These are phyloP conservation scores for Protonibea diacanthus DNA, from an alignment of 2,797 vertebrate species.

Conservation along the genomic window DNA sequence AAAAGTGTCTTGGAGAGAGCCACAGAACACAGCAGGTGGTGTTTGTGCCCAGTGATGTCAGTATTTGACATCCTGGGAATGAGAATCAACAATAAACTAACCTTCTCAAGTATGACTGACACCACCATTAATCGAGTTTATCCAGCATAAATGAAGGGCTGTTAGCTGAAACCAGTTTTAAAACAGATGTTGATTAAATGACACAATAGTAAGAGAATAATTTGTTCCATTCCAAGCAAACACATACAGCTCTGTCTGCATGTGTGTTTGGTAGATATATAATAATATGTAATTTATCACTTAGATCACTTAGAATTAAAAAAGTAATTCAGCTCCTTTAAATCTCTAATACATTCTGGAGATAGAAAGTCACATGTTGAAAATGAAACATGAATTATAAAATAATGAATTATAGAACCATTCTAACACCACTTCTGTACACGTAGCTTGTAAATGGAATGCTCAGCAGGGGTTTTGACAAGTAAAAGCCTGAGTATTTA, in stretches of 20 bases:
- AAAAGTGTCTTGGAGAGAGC: no score
- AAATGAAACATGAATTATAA: conserved; percentile 70
- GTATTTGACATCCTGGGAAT: no score
- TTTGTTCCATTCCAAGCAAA: neutral
- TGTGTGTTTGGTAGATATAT: neutral
- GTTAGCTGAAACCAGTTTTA: neutral
- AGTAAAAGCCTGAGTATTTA: conserved; percentile 70
- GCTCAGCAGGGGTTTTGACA: conserved; percentile 64
- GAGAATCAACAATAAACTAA: no score
- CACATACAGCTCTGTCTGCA: neutral
- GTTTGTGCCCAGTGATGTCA: no score
- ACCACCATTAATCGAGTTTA: neutral
- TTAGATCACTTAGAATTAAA: conserved; percentile 38
- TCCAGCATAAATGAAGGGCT: neutral
- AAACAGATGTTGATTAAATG: neutral
- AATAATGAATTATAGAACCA: conserved; percentile 15
- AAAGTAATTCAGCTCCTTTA: conserved; percentile 44
- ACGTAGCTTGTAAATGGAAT: conserved; percentile 52
- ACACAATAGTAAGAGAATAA: neutral
- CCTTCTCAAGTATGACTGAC: no score
- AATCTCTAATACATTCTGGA: conserved; percentile 61
- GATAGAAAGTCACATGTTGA: conserved; percentile 51
- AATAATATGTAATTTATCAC: conserved; percentile 20
- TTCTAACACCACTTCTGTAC: conserved; percentile 57
- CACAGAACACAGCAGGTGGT: no score